phyloP scores from a whole-genome alignment of 1,140 invertebrate genomes.

The Drosophila ironensis region DNA sequence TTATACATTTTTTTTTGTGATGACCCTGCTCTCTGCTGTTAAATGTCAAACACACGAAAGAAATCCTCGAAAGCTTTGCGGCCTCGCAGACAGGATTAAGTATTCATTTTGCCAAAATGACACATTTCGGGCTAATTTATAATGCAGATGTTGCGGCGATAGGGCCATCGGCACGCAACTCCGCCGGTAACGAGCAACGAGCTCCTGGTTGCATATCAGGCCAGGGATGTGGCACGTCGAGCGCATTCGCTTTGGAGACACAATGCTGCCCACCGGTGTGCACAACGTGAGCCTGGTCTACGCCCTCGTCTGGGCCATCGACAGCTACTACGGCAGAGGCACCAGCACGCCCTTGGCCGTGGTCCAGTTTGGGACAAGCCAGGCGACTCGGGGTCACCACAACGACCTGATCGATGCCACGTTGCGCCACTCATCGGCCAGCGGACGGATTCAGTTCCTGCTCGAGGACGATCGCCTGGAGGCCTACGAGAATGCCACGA shows the following conservation, averaged over 20 bases:
- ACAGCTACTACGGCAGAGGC: conserved; percentile 48
- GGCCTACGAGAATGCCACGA: background rate
- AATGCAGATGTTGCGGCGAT: conserved; percentile 6
- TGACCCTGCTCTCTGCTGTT: too few species aligned
- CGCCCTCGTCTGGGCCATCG: conserved; percentile 69
- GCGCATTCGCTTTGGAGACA: background rate
- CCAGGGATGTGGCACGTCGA: background rate
- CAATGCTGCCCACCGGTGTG: conserved; percentile 14
- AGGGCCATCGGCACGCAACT: conserved; percentile 13
- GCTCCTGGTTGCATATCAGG: background rate
- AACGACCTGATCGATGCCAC: conserved; percentile 63
- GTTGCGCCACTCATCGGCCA: conserved; percentile 8
- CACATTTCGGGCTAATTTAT: conserved; percentile 20
- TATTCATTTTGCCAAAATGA: background rate
- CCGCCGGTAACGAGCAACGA: conserved; percentile 26
- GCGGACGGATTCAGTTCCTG: conserved; percentile 37
- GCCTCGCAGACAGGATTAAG: background rate
- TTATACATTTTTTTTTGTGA: too few species aligned
- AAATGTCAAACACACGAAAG: background rate
- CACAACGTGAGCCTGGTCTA: conserved; percentile 60
- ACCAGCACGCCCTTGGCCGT: conserved; percentile 46
- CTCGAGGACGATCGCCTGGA: conserved; percentile 39
- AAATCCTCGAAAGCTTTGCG: background rate
- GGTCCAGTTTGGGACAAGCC: conserved; percentile 50
- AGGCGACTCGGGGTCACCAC: conserved; percentile 28